phyloP scores from a whole-genome alignment of 2,888 invertebrate genomes.

The Sphaeridia pumilis region DNA sequence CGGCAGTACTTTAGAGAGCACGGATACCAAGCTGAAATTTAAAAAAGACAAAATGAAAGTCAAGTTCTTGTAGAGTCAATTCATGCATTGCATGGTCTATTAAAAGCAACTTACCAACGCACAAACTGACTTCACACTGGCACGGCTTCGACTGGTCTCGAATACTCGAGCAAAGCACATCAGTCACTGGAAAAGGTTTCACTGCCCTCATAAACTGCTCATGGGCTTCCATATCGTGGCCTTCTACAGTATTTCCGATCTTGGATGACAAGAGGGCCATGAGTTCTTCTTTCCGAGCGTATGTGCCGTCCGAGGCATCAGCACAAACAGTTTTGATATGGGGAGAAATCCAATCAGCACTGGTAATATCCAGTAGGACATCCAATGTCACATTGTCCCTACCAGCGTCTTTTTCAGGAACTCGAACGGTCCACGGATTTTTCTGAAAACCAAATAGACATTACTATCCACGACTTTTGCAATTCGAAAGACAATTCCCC shows the following conservation, averaged over 20 bases:
- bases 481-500: too few species aligned
- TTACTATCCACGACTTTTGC: too few species aligned
- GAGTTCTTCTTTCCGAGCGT: slow-evolving; percentile 58
- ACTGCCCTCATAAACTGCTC: slow-evolving; percentile 25
- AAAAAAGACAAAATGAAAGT: too few species aligned
- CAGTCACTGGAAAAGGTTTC: slow-evolving; percentile 14
- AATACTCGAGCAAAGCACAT: slow-evolving; percentile 4
- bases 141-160: slow-evolving; percentile 15
- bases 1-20: slow-evolving; percentile 92
- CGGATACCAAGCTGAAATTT: slow-evolving; percentile 84
- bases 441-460: slow-evolving; percentile 41
- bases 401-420: slow-evolving; percentile 81
- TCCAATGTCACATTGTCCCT: slow-evolving; percentile 74
- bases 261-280: slow-evolving; percentile 3
- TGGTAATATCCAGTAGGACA: slow-evolving; percentile 59
- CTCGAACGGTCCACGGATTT: slow-evolving; percentile 75
- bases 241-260: neutral
- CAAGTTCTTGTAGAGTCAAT: too few species aligned
- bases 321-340: slow-evolving; percentile 18
- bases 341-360: slow-evolving; percentile 55
- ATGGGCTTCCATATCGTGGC: slow-evolving; percentile 18
- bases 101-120: slow-evolving; percentile 14
- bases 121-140: slow-evolving; percentile 16
- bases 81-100: too few species aligned
- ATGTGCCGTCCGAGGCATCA: slow-evolving; percentile 58